These are phyloP conservation scores for Ridgeia piscesae DNA, from an alignment of 1,140 invertebrate genomes.

Conservation along the genomic window DNA sequence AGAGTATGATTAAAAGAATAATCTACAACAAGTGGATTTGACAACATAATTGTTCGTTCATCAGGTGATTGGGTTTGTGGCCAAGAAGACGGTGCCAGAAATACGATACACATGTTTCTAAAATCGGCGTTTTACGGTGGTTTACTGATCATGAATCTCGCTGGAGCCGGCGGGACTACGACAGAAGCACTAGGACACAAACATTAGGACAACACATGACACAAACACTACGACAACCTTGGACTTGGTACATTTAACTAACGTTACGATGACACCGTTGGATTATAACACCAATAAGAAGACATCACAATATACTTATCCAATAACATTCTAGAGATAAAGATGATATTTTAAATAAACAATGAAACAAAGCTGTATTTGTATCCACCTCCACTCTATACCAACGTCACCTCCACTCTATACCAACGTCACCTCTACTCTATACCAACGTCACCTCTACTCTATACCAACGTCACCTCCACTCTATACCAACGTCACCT, in stretches of 20 bases:
- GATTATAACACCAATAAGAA: not conserved
- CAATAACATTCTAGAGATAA: not conserved
- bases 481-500: no score
- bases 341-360: not conserved
- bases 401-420: no score
- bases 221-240: no score
- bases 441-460: no score
- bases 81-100: not conserved
- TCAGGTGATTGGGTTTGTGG: not conserved
- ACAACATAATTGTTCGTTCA: not conserved
- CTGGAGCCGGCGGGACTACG: not conserved
- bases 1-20: constrained; percentile 10
- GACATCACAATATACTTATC: not conserved
- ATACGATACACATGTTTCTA: not conserved
- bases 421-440: no score
- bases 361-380: no score
- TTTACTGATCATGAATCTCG: not conserved
- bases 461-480: no score
- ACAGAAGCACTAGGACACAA: not conserved
- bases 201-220: not conserved
- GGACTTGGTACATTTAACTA: not conserved
- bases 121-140: not conserved
- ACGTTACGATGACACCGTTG: not conserved
- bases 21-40: constrained; percentile 15
- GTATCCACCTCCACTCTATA: not conserved